A percentile compares a stretch with the other conserved stretches of the same genome.
These are phyloP conservation scores for Dinomys branickii DNA, from an alignment of 2,113 vertebrate species.

Conservation along the genomic window DNA sequence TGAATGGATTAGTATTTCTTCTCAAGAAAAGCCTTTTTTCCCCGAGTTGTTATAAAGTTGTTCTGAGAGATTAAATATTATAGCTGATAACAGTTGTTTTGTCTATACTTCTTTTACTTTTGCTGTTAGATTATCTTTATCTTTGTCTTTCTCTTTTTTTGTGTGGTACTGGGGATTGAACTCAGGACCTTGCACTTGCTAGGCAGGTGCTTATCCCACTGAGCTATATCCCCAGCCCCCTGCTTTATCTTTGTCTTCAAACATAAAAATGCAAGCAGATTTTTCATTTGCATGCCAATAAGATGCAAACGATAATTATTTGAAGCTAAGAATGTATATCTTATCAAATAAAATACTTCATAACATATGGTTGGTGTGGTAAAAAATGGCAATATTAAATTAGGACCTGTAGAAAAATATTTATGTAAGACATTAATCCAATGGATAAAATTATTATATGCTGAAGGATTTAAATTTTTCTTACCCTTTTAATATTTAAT, in stretches of 20 bases:
- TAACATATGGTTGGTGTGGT: background rate
- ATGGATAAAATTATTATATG: background rate
- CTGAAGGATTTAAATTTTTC: constrained; percentile 1
- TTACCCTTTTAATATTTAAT: background rate
- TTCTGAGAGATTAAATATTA: background rate
- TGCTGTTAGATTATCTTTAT: background rate
- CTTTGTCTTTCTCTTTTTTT: no score
- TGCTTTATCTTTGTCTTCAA: background rate
- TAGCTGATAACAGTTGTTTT: background rate
- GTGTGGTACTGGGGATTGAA: no score
- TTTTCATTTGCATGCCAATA: background rate
- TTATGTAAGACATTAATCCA: constrained; percentile 6
- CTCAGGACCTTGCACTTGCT: no score
- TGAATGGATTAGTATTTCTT: background rate
- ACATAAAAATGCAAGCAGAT: background rate
- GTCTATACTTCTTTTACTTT: background rate
- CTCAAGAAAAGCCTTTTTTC: background rate
- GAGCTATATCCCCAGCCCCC: no score
- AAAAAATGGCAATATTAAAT: background rate
- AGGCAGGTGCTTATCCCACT: no score
- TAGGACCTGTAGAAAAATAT: constrained; percentile 10
- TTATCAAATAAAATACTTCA: background rate
- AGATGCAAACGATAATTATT: background rate
- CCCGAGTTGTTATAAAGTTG: background rate
- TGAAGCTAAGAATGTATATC: background rate